Base-by-base conservation (phyloP, 2,113 vertebrate genomes). In the Cisticola juncidis region DNA sequence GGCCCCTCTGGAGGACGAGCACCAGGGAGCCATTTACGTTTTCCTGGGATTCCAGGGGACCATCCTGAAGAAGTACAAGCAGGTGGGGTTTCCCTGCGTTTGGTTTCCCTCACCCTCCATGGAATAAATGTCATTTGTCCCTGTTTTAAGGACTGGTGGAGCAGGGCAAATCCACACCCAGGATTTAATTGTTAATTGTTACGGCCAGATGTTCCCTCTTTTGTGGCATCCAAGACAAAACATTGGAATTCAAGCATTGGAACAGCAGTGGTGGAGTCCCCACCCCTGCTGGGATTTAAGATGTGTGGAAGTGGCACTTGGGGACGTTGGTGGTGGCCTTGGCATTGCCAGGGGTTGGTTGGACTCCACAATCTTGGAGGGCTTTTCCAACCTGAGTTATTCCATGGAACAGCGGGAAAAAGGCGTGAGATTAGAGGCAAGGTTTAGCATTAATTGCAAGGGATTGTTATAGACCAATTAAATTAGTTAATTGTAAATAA, bases 21-120 rank as follows among this genome's bases (percentile, higher is more conserved):
- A 99, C 91, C 97, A 97, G 40, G 99, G 99, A 71, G 99, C 98
- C 3, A 97, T 99, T 62, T 99, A 99, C 66, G 56, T 99, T 95
- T 99, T 99, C 97, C 98, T 99, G 0, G 98, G 99, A 89, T 98
- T 98, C 56, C 68, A 69, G 24, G 98, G 97, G 86, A 98, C 98
- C 92, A 74, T 99, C 92, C 94, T 98, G 4, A 99, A 97, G 95
- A 99, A 97, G 68, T 99, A 99, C 70, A 99, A 99, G 95, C 99
- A 99, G 99, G 99, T 99, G 74, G 2, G 3, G 3, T 19, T 26
- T 22, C 17, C 2, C 6, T 1, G 3, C 0, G 53, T 13, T 72
- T 0, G 1, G 2, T 35, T 50, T 23, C 12, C 72, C 36, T 38
- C 2, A 0, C 20, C 25, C 28, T 53, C 9, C 15, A 0, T 4